Base-by-base conservation (phyloP, 37 sponge, comb jelly and placozoan genomes). In the Oscarella lobularis region DNA sequence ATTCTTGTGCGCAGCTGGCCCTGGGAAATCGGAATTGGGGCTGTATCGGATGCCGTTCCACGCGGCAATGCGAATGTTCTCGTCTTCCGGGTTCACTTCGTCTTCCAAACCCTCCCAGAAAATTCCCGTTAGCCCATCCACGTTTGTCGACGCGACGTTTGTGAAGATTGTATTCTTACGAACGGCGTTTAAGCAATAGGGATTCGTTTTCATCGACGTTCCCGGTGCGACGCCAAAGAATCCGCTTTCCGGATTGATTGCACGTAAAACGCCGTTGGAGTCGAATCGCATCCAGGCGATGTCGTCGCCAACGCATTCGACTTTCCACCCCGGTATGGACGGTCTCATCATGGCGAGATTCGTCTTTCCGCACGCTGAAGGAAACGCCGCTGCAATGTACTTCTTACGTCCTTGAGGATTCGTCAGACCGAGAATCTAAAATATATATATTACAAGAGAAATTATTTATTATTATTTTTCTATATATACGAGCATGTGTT, bases 151-250 rank as follows among this genome's bases (percentile, higher is more conserved):
- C 5, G 94, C 98, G 1, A 93, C 93, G 74, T 96, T 96, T 34
- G 98, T 96, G 76, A 96, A 96, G 35, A 96, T 78, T 38, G 94
- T 90, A 82, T 96, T 84, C 66, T 85, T 76, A 20, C 67, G 66
- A 66, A 96, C 81, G 37, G 86, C 85, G 35, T 83, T 76, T 94
- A 96, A 92, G 20, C 94, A 94, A 68, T 90, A 85, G 4, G 98
- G 91, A 67, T 96, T 96, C 4, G 98, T 83, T 4, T 67, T 76
- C 60, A 66, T 40, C 70, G 75, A 87, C 34, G 98, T 96, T 29
- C 98, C 98, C n/a, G 98, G 98, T 32, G 98, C 98, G 31, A 96
- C 98, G 35, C 98, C 98, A 83, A 96, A 96, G 84, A 96, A 93
- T 0, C 98, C 98, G 40, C 85, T 82, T 74, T 96, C 98, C n/a